Evolutionary conservation across 2,113 vertebrate genomes (phyloP).

Genomic region (Phyllostomus hastatus): DNA sequence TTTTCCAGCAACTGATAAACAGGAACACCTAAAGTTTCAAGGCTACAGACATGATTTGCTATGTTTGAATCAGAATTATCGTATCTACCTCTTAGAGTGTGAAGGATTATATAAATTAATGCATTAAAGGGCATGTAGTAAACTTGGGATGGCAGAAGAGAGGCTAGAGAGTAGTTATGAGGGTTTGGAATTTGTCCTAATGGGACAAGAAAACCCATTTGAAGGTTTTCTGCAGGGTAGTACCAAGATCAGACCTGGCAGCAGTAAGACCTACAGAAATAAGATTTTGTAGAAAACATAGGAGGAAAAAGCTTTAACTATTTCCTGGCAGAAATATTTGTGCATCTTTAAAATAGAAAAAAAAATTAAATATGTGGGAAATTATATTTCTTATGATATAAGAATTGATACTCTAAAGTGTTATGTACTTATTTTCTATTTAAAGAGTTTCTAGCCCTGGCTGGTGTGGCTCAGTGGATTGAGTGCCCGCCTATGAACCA

Average conservation of each 20-base stretch:
- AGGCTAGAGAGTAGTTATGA: background rate
- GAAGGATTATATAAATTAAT: background rate
- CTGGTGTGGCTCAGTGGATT: too few species aligned
- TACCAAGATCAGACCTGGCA: background rate
- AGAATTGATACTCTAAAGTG: background rate
- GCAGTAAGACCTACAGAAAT: background rate
- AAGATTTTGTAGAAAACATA: background rate
- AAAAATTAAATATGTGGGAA: background rate
- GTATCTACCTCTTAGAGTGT: background rate
- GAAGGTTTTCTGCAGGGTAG: background rate
- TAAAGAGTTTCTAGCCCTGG: background rate
- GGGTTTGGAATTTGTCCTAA: background rate
- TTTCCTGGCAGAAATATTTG: background rate
- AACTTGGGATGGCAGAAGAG: background rate
- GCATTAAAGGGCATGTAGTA: background rate
- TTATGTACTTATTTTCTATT: background rate
- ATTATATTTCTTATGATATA: background rate
- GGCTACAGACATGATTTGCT: background rate
- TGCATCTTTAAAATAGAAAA: background rate
- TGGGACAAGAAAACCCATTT: background rate
- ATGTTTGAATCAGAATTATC: background rate
- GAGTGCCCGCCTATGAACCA: too few species aligned
- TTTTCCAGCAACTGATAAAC: background rate
- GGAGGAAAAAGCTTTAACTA: background rate
- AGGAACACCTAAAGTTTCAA: background rate